These are phyloP conservation scores for Colius striatus DNA, from an alignment of 2,113 vertebrate genomes.

Conservation along the genomic window DNA sequence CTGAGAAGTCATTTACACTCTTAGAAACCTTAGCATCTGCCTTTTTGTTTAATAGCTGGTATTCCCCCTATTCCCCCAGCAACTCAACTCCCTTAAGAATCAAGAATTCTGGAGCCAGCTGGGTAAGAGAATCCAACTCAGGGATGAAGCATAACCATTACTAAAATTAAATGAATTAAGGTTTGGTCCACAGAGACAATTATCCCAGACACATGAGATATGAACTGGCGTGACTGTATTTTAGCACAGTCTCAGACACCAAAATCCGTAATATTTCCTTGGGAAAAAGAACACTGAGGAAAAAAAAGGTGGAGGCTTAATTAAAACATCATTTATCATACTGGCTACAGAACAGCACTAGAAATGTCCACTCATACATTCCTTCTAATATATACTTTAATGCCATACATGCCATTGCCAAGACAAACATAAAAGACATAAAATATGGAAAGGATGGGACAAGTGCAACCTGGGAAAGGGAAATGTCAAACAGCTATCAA, in stretches of 20 bases:
- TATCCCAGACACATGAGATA: background rate
- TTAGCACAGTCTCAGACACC: background rate
- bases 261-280: background rate
- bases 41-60: background rate
- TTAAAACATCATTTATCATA: background rate
- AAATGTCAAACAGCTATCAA: background rate
- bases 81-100: background rate
- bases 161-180: background rate
- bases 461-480: background rate
- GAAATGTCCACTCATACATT: background rate
- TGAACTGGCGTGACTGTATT: background rate
- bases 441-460: background rate
- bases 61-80: background rate
- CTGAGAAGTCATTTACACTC: background rate
- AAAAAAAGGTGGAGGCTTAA: background rate
- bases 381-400: background rate
- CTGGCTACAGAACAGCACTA: background rate
- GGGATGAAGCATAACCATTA: background rate
- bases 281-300: background rate
- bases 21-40: background rate
- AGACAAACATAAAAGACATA: background rate
- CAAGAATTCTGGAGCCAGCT: background rate
- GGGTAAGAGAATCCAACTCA: background rate
- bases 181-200: background rate
- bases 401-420: background rate